Evolutionary conservation across 2,797 vertebrate genomes (phyloP).

Genomic region (Poliocrania exsul): DNA sequence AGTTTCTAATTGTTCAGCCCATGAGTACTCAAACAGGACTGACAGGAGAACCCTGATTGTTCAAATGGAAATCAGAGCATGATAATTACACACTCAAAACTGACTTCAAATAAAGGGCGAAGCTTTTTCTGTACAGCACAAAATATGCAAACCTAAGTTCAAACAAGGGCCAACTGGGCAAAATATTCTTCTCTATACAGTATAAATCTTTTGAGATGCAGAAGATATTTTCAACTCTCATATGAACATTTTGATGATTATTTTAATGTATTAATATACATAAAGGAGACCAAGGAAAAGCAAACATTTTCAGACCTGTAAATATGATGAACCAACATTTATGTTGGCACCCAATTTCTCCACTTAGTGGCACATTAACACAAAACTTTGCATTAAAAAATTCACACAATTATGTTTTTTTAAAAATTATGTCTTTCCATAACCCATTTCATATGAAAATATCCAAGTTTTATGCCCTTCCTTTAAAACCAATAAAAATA

Average conservation of each 20-base stretch:
- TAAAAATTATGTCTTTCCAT: slow-evolving; percentile 16
- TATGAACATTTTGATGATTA: neutral
- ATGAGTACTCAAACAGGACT: neutral
- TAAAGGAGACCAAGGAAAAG: neutral
- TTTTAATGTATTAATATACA: neutral
- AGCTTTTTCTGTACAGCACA: neutral
- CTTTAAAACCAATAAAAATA: slow-evolving; percentile 58
- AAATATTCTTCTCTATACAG: neutral
- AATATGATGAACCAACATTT: slow-evolving; percentile 38
- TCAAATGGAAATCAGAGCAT: slow-evolving; percentile 6
- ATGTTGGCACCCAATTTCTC: slow-evolving; percentile 9
- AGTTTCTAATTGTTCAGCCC: neutral
- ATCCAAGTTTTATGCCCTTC: neutral
- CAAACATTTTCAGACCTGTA: neutral
- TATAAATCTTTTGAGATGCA: neutral
- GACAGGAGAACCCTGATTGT: neutral
- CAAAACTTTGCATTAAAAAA: slow-evolving; percentile 30
- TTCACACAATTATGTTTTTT: neutral
- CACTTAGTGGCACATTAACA: slow-evolving; percentile 18
- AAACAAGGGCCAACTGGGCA: neutral
- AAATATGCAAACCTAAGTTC: neutral
- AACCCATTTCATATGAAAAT: slow-evolving; percentile 45
- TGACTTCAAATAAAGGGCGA: neutral
- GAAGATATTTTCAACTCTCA: slow-evolving; percentile 4
- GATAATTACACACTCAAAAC: slow-evolving; percentile 1